Evolutionary conservation across 2,888 invertebrate genomes (phyloP), one percentile per base, ranked within the genome.

Genomic region (Anagyrus pseudococci): DNA sequence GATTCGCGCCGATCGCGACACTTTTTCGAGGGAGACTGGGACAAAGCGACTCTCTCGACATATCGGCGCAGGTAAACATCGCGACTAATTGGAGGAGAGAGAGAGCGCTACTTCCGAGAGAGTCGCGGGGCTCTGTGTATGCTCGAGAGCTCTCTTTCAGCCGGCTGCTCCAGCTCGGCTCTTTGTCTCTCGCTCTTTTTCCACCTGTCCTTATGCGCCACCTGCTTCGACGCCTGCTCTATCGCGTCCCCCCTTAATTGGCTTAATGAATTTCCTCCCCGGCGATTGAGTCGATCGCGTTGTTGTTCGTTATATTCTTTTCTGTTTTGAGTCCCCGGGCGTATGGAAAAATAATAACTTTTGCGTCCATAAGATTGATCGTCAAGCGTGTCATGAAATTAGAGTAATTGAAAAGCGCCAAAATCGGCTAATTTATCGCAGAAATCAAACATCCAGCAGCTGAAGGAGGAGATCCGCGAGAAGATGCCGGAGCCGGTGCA

Each of bases 401-500:
- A n/a, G n/a, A n/a, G n/a, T n/a, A n/a, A n/a, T n/a, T n/a, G n/a
- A n/a, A n/a, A n/a, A n/a, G 47, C 17, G 26, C 25, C 41, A 29
- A 48, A 48, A 23, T 13, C 3, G 8, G 15, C 8, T 37, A 2
- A 2, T 37, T 8, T 37, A 15, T 61, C 56, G n/a, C 72, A 85
- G 85, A 84, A 86, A 79, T 83, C 82, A 70, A 86, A 88, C 77
- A 88, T 88, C 71, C 85, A 88, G 72, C 87, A 88, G 73, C 77
- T 88, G 69, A 89, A 88, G 82, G 87, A 87, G 72, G 88, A 88
- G 80, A 84, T 89, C 70, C 82, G 83, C 33, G 84, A 84, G 68
- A 82, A 83, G 70, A 70, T 82, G 53, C 81, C 83, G 63, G 77
- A 81, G 66, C 53, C 71, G 17, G 69, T 71, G 44, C 64, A 69